Evolutionary conservation across 2,888 invertebrate genomes (phyloP), one percentile per base, ranked within the genome.

Genomic region (Candidula unifasciata): DNA sequence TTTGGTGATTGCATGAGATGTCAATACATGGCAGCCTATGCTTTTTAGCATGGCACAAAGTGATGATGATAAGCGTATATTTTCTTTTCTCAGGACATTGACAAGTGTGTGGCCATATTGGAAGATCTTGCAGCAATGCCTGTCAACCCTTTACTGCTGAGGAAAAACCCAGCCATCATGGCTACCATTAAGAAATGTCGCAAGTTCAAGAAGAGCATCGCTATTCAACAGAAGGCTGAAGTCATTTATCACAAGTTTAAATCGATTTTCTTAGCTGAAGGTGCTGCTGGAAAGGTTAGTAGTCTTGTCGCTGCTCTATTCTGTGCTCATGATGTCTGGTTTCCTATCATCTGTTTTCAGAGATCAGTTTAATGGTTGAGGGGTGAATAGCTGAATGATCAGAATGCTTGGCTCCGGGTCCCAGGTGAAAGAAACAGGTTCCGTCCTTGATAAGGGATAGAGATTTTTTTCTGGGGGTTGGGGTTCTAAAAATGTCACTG

Each of bases 171-270:
- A 27, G 92, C 92, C 83, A 93, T 94, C 69, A 91, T 94, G 88
- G 90, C 91, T 57, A 94, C 94, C 66, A 92, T 94, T 54, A 93
- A 93, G 89, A 93, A 94, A 93, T 92, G 93, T 88, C 91, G 93
- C 66, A 93, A 93, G 81, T 94, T 92, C 87, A 93, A 93, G 85
- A 91, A 90, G 30, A 93, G 92, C 88, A 93, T 91, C 30, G 89
- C 90, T 73, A 92, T 94, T 30, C 91, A 91, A 85, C 88, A 91
- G 84, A 94, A 94, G 85, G 93, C 94, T 1, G 94, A 94, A 83
- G 90, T 89, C 24, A 91, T 94, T 54, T 94, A 93, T 88, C 92
- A 93, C 88, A 93, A 93, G 84, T 94, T 94, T 86, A 94, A 93
- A 89, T 89, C 89, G n/a, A 87, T 93, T 76, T 93, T 93, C 86